Conservation (phyloP, 2,113 vertebrate species). For the Lycaon pictus region DNA sequence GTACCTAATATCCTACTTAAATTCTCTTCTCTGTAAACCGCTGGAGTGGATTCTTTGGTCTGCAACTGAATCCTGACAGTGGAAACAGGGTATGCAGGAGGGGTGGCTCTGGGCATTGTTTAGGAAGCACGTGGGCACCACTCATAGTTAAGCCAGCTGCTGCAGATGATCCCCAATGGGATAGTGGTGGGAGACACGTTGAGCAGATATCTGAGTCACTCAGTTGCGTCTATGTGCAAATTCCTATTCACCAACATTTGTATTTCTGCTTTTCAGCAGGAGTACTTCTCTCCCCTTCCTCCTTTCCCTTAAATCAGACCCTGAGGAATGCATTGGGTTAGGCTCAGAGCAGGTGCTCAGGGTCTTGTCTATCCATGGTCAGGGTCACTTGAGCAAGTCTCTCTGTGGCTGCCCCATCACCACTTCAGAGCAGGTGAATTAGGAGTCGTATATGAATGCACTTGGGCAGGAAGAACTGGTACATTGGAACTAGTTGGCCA, state of each 20-base stretch:
- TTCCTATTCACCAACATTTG: not conserved
- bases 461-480: not conserved
- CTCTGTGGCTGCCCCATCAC: not conserved
- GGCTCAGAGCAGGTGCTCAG: not conserved
- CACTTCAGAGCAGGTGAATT: not conserved
- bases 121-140: too few relatives aligned
- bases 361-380: not conserved
- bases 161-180: not conserved
- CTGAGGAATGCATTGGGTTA: not conserved
- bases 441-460: not conserved
- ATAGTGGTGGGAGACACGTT: not conserved
- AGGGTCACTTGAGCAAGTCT: not conserved
- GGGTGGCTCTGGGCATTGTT: too few relatives aligned
- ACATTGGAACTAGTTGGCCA: not conserved
- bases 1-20: not conserved
- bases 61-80: not conserved
- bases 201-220: not conserved
- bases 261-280: not conserved
- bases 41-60: not conserved
- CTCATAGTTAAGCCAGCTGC: not conserved
- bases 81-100: too few relatives aligned
- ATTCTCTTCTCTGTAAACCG: not conserved
- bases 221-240: not conserved
- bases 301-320: not conserved
- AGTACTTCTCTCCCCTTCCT: not conserved